Percentiles rank a stretch among this genome's conserved stretches.
Conservation (phyloP, 2,888 invertebrate genomes). For the Drosophila maculinotata region DNA sequence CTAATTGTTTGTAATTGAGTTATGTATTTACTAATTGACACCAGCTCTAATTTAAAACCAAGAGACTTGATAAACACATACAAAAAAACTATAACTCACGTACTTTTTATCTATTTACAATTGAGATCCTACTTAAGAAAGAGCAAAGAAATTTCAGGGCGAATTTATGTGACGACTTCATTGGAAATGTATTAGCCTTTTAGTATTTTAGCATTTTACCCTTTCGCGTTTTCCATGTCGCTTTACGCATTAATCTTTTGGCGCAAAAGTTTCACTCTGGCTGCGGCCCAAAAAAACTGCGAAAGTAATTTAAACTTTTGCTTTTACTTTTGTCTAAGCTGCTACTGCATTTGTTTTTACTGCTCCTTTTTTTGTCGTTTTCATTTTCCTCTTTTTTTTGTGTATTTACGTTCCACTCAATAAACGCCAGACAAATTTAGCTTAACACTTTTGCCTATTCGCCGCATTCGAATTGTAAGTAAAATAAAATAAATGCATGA, state of each 20-base stretch:
- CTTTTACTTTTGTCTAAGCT: slow-evolving; percentile 68
- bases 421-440: slow-evolving; percentile 74
- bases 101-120: slow-evolving; percentile 37
- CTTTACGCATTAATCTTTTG: slow-evolving; percentile 70
- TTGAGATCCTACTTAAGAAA: slow-evolving; percentile 24
- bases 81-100: slow-evolving; percentile 18
- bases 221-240: slow-evolving; percentile 55
- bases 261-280: slow-evolving; percentile 53
- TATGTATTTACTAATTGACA: slow-evolving; percentile 1
- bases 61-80: slow-evolving; percentile 2
- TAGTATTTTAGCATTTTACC: slow-evolving; percentile 50
- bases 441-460: slow-evolving; percentile 74
- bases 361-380: not conserved
- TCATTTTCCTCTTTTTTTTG: slow-evolving; percentile 6
- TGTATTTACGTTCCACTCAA: slow-evolving; percentile 64
- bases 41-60: slow-evolving; percentile 1
- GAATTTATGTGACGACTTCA: slow-evolving; percentile 48
- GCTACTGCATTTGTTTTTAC: slow-evolving; percentile 17
- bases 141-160: slow-evolving; percentile 20
- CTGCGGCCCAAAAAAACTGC: slow-evolving; percentile 48
- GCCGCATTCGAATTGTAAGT: slow-evolving; percentile 37
- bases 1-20: not conserved
- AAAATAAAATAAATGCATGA: slow-evolving; percentile 41
- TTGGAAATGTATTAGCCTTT: slow-evolving; percentile 61
- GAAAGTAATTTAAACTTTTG: slow-evolving; percentile 77